These are phyloP conservation scores for Papilio gigon DNA, from an alignment of 2,888 invertebrate species.

Conservation along the genomic window DNA sequence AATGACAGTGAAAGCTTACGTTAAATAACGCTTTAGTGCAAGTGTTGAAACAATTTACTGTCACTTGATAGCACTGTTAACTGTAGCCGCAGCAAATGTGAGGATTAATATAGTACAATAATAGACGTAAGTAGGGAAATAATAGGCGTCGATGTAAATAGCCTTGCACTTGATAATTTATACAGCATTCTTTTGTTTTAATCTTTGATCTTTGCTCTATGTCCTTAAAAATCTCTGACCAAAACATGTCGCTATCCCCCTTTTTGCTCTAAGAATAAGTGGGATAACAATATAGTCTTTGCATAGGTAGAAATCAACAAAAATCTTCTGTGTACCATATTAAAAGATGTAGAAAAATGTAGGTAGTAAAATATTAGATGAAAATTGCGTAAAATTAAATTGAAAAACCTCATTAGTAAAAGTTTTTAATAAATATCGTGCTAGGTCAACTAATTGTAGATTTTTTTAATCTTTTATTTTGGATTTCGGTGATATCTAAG, in stretches of 20 bases:
- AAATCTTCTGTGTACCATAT: neutral
- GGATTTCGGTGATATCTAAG: neutral
- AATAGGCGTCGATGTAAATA: slow-evolving; percentile 51
- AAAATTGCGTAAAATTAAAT: slow-evolving; percentile 13
- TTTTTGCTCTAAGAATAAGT: neutral
- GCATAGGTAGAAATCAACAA: neutral
- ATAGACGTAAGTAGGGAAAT: slow-evolving; percentile 63
- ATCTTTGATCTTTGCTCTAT: neutral
- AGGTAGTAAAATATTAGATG: slow-evolving; percentile 11
- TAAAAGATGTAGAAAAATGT: slow-evolving; percentile 14
- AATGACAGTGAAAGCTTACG: slow-evolving; percentile 37
- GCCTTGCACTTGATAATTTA: slow-evolving; percentile 17
- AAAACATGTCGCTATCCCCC: neutral
- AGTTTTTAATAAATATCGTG: neutral
- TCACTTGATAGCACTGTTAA: slow-evolving; percentile 50
- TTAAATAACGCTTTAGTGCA: slow-evolving; percentile 44
- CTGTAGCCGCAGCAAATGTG: slow-evolving; percentile 33
- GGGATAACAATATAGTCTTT: neutral
- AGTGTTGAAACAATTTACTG: slow-evolving; percentile 53
- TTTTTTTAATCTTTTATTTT: neutral
- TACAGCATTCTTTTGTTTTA: neutral
- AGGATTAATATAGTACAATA: slow-evolving; percentile 45
- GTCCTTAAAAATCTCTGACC: neutral
- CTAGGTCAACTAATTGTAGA: neutral
- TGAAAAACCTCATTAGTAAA: slow-evolving; percentile 10